Evolutionary conservation across 2,888 invertebrate genomes (phyloP), one percentile per base, ranked within the genome.

Genomic region (Hedychridium roseum): DNA sequence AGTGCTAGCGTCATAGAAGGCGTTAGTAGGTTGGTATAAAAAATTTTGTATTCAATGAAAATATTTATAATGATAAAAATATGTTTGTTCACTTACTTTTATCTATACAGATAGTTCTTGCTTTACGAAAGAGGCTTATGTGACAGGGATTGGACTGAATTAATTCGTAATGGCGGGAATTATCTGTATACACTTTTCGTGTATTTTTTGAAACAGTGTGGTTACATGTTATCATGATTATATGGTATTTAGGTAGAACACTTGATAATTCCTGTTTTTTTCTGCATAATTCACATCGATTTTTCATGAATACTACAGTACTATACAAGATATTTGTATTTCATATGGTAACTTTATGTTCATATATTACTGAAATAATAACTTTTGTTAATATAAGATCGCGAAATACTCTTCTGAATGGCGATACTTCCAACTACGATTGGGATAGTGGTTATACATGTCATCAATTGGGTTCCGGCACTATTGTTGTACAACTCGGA

Each of bases 401-500:
- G 35, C 86, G 97, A 60, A 97, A 99, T 83, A 93, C 96, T 1
- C 84, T 99, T 7, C 85, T 99, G 50, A 97, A 99, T 83, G 98
- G 98, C 9, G 95, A 98, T 79, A 92, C 88, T 43, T 86, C 89
- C 70, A 90, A 92, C 81, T 99, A 98, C 80, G 97, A 98, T 82
- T 98, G 97, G 97, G 98, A 99, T 81, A 92, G 92, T 43, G 97
- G 97, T 55, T 98, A 97, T 80, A 97, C 97, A 2, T 97, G 97
- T 79, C 97, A 97, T 83, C 97, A 97, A 81, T 82, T 95, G 53
- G 94, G 95, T 64, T 91, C 93, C 60, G 97, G 98, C 48, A 89
- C 93, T 64, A 97, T 99, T 73, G 86, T 95, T 66, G 91, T 99
- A 53, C 96, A 98, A 81, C 85, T 99, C 60, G 94, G 88, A 45